Evolutionary conservation across 1,140 invertebrate species (phyloP).

Genomic region (Pemphigus obesinymphae): DNA sequence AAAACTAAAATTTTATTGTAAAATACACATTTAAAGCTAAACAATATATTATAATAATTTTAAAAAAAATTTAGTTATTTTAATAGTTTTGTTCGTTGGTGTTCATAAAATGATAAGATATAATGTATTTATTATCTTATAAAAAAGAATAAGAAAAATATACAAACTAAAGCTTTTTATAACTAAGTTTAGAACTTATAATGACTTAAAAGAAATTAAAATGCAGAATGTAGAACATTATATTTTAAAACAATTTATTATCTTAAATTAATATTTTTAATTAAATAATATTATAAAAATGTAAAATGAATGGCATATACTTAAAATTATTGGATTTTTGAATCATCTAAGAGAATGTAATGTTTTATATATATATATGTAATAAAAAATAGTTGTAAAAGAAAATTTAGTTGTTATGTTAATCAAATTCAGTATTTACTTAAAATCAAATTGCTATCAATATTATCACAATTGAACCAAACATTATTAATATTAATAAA

Average conservation of each 20-base stretch:
- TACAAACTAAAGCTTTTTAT: slow-evolving; percentile 4
- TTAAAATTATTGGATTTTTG: slow-evolving; percentile 6
- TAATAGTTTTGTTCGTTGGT: too few relatives aligned
- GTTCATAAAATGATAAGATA: too few relatives aligned
- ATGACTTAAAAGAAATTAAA: too few relatives aligned
- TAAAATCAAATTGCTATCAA: slow-evolving; percentile 27
- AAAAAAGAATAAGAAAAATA: background rate
- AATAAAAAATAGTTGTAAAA: slow-evolving; percentile 32
- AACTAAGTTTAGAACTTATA: slow-evolving; percentile 8
- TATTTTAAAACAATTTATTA: slow-evolving; percentile 16
- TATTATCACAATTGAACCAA: slow-evolving; percentile 37
- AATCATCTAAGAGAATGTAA: slow-evolving; percentile 28
- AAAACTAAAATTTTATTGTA: too few relatives aligned
- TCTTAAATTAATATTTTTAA: slow-evolving; percentile 26
- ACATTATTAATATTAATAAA: slow-evolving; percentile 9
- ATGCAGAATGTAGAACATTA: background rate
- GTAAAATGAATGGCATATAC: slow-evolving; percentile 14
- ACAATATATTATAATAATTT: too few relatives aligned
- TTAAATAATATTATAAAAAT: slow-evolving; percentile 35
- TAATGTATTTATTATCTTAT: too few relatives aligned
- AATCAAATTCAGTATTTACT: background rate
- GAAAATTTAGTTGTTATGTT: slow-evolving; percentile 25
- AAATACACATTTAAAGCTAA: too few relatives aligned
- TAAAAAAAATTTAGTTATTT: too few relatives aligned
- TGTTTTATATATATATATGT: slow-evolving; percentile 2